Conservation (phyloP, 2,888 invertebrate genomes). For the Torymus texanus region DNA sequence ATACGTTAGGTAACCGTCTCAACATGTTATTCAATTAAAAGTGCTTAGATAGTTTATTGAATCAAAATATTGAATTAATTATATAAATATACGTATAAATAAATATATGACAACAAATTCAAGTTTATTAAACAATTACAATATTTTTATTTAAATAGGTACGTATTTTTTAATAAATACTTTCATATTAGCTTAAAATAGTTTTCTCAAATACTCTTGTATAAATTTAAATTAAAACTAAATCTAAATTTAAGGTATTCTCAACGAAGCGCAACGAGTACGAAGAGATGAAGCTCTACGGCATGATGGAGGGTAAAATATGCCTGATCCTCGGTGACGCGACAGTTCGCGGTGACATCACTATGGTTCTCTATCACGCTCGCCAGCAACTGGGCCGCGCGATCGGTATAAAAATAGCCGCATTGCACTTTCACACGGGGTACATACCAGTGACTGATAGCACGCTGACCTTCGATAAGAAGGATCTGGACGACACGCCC, state of each 20-base stretch:
- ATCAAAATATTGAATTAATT: no score
- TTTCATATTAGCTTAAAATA: no score
- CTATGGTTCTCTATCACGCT: slow-evolving; percentile 88
- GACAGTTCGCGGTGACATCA: slow-evolving; percentile 90
- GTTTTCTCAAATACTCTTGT: no score
- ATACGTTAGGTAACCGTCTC: no score
- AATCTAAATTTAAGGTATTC: slow-evolving; percentile 74
- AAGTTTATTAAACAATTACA: no score
- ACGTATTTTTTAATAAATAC: no score
- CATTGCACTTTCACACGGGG: slow-evolving; percentile 93
- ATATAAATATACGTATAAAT: no score
- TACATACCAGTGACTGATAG: slow-evolving; percentile 86
- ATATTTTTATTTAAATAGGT: no score
- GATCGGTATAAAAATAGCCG: slow-evolving; percentile 90
- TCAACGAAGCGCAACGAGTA: slow-evolving; percentile 90
- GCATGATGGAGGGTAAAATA: slow-evolving; percentile 84
- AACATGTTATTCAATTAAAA: no score
- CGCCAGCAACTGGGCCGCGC: slow-evolving; percentile 89
- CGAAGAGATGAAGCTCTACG: slow-evolving; percentile 88
- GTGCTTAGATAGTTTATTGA: no score
- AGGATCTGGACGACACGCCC: slow-evolving; percentile 88
- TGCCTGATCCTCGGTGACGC: slow-evolving; percentile 74
- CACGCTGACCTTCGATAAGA: slow-evolving; percentile 84
- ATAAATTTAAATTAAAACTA: no score
- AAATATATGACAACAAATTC: no score